phyloP scores from a whole-genome alignment of 2,797 vertebrate species.

The Aselliscus stoliczkanus region DNA sequence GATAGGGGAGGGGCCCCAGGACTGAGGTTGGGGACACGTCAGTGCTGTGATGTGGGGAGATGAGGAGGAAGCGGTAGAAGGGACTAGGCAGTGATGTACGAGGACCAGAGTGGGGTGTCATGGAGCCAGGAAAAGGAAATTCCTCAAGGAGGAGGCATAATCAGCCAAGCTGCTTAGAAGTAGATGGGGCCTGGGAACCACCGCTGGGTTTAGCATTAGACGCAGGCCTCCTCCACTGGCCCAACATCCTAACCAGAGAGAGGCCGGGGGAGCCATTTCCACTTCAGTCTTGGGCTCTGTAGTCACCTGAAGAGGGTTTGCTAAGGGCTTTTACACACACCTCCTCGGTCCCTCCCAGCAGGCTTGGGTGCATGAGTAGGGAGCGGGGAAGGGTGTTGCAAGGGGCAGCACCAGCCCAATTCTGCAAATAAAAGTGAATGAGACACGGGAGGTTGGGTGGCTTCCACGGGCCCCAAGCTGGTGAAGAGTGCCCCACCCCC shows the following conservation, averaged over 20 bases:
- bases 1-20: not conserved
- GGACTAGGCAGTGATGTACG: not conserved
- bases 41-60: not conserved
- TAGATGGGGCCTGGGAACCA: not conserved
- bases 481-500: too few species aligned
- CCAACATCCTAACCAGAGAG: not conserved
- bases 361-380: not conserved
- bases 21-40: not conserved
- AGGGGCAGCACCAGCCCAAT: not conserved
- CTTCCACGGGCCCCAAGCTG: not conserved
- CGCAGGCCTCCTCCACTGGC: not conserved
- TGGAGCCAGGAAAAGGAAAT: not conserved
- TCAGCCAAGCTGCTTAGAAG: not conserved
- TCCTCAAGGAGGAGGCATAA: not conserved
- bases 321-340: not conserved
- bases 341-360: not conserved
- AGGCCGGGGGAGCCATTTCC: not conserved
- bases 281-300: not conserved
- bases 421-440: not conserved
- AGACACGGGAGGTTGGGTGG: not conserved
- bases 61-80: not conserved
- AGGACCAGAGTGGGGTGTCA: not conserved
- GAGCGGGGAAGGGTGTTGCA: accelerated
- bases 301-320: not conserved
- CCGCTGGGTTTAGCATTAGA: not conserved